Base-by-base conservation (phyloP, 2,113 vertebrate species). In the Gallinago undulata region DNA sequence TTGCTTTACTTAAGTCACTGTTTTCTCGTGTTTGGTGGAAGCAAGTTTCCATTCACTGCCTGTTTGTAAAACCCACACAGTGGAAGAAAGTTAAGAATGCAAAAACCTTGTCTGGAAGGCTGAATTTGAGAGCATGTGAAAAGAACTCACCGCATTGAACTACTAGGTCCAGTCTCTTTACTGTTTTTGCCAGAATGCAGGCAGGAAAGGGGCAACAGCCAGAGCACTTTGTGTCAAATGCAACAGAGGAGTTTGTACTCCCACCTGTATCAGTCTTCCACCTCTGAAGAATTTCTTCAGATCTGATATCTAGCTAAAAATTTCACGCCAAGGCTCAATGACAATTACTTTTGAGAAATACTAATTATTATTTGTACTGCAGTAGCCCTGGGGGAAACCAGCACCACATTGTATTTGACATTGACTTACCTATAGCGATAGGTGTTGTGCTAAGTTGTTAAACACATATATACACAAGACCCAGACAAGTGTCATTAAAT, bases 221-320 rank as follows among this genome's bases (percentile, higher is more conserved):
- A 19, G 39, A 55, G 43, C 15, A 11, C 19, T 63, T 28, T 0
- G 0, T 39, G 70, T 19, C 45, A 70, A 16, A 33, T 11, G 43
- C 4, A 13, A 4, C 3, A 2, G 15, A 37, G 4, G 1, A 19
- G 24, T 7, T 56, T 39, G 18, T 10, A 0, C 21, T 60, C 28
- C 67, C 64, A 13, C 39, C 33, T 5, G 45, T 23, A 10, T 24
- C 63, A 16, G 19, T 4, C 45, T 66, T 50, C 33, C 48, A 51
- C 35, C 23, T 30, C 53, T 55, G 53, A 22, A 10, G 39, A 14
- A 30, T 48, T 55, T 64, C 73, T 21, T n/a, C 39, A 59, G 13
- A 3, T 35, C 63, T 56, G 19, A 21, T 3, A 2, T 6, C 8
- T 5, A 56, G 33, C 45, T 35, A 4, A 77, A 90, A 84, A 6